A percentile compares a stretch with the other conserved stretches of the same genome.
Evolutionary conservation across 2,888 invertebrate species (phyloP).

Genomic region (Lepeophtheirus nordmannii): DNA sequence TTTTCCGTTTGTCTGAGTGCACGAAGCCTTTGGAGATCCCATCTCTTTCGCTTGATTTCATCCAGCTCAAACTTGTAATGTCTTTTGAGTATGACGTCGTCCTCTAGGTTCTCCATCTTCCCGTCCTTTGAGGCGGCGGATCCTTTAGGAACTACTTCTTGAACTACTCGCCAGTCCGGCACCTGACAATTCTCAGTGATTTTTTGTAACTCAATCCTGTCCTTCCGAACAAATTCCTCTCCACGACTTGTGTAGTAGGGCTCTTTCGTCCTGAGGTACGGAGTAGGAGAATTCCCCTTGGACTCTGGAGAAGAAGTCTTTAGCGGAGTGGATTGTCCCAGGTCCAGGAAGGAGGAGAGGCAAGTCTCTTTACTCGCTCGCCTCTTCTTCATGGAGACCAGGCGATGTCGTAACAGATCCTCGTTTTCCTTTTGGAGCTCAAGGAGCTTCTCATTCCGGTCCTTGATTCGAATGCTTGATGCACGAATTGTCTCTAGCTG

Average conservation of each 20-base stretch:
- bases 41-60: conserved; percentile 8
- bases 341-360: neutral
- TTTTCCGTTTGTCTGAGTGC: neutral
- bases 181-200: neutral
- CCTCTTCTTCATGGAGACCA: neutral
- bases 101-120: neutral
- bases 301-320: neutral
- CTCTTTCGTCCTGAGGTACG: neutral
- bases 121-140: neutral
- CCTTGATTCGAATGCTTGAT: neutral
- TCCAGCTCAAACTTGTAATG: conserved; percentile 9
- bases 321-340: neutral
- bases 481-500: conserved; percentile 10
- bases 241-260: neutral
- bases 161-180: neutral
- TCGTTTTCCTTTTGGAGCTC: conserved; percentile 7
- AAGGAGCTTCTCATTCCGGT: neutral
- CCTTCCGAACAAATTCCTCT: neutral
- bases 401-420: neutral
- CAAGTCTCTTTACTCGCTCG: neutral
- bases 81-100: conserved; percentile 1
- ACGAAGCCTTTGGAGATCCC: conserved; percentile 18
- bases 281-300: neutral
- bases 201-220: neutral
- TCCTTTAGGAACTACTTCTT: neutral